Base-by-base conservation (phyloP, 1,140 invertebrate genomes). In the Agrilus planipennis region DNA sequence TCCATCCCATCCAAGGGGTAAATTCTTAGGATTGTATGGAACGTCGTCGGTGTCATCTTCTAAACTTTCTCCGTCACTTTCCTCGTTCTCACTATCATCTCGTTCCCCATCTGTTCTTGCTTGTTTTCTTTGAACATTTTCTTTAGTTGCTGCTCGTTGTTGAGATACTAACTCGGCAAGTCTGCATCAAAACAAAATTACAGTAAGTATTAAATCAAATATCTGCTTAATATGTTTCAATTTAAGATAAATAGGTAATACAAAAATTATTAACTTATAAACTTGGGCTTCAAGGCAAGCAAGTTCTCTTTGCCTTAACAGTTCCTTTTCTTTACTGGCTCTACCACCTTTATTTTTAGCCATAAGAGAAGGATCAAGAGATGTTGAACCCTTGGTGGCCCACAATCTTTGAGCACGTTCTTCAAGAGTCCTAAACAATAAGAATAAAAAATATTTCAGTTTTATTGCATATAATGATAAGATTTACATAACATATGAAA, bases 1-100 rank as follows among this genome's bases (percentile, higher is more conserved):
- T 32, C 95, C 96, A 70, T 99, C 96, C 95, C 95, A 99, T 4
- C 95, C 96, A 0, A 99, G 72, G 2, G 96, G 96, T 21, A 99
- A 64, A 69, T 99, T 99, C 68, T 99, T 99, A 0, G 96, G 96
- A 71, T 99, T 99, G 62, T 99, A 99, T 0, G 94, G 92, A 28
- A 97, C 87, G 51, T 89, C 88, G 60, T 91, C 85, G 38, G 69
- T 68, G 32, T 89, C 86, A 47, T 93, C 90, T 44, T 89, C 89
- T 28, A 88, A 85, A 11, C 75, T 84, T 56, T 91, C 89, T 14
- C 75, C 76, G 21, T 83, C 85, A 50, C 82, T 85, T 39, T 82
- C 86, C 52, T 96, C 90, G 19, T 82, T 88, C 57, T 94, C 91
- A 12, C 88, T 90, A 57, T 93, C 89, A 46, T 91, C 86, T 2